These are phyloP conservation scores for Crenichthys baileyi DNA, from an alignment of 2,797 vertebrate genomes.

Conservation along the genomic window DNA sequence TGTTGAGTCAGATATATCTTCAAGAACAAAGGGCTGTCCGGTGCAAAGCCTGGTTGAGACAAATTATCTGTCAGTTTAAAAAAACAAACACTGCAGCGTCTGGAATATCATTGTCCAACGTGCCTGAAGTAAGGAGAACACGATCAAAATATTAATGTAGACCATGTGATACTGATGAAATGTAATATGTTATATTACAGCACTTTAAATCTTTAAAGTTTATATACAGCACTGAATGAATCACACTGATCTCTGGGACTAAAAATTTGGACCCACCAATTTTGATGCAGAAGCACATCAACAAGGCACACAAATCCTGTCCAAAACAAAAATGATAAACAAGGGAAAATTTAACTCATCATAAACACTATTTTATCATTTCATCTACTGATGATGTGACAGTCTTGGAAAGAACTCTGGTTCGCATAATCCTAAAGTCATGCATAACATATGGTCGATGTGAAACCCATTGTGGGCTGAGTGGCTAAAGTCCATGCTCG, in stretches of 20 bases:
- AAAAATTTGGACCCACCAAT: background rate
- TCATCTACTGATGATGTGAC: conserved; percentile 1
- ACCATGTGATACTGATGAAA: background rate
- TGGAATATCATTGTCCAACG: background rate
- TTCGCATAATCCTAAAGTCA: conserved; percentile 41
- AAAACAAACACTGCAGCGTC: background rate
- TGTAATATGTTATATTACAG: background rate
- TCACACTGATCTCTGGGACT: background rate
- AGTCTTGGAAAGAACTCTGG: conserved; percentile 14
- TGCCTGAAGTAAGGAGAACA: background rate
- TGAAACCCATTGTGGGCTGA: conserved; percentile 47
- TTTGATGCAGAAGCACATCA: background rate
- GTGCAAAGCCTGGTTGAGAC: background rate
- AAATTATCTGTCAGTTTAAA: background rate
- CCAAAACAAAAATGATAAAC: background rate
- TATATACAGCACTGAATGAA: background rate
- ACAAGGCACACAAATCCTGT: background rate
- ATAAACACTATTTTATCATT: conserved; percentile 17
- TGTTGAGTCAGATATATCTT: no score
- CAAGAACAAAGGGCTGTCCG: no score
- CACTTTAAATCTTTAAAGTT: background rate
- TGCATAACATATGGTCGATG: conserved; percentile 48
- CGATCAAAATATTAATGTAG: background rate
- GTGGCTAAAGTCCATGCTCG: conserved; percentile 56
- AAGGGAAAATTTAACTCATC: background rate